phyloP scores from a whole-genome alignment of 2,888 invertebrate genomes.

The Hesperia comma region DNA sequence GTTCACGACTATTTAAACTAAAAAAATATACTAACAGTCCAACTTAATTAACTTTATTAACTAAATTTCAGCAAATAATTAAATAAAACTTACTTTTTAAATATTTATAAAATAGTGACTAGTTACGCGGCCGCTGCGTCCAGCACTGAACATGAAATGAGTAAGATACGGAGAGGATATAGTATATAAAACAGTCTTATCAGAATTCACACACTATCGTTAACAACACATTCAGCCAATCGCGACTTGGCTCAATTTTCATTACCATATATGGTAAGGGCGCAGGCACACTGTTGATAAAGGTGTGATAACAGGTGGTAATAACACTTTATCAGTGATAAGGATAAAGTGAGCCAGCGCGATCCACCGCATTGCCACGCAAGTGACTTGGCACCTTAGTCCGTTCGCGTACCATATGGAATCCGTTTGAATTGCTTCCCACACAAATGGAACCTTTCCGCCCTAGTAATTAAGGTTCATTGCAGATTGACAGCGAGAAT shows the following conservation, averaged over 20 bases:
- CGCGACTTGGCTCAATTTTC: constrained; percentile 82
- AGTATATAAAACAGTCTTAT: constrained; percentile 83
- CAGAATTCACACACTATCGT: constrained; percentile 80
- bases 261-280: constrained; percentile 92
- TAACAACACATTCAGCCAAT: constrained; percentile 85
- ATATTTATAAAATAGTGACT: constrained; percentile 64
- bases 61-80: constrained; percentile 41
- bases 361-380: constrained; percentile 8
- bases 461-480: too few relatives aligned
- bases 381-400: constrained; percentile 10
- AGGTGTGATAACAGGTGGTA: constrained; percentile 59
- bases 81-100: constrained; percentile 69
- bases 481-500: too few relatives aligned
- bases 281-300: constrained; percentile 66
- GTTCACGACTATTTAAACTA: constrained; percentile 16
- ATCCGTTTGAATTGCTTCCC: too few relatives aligned
- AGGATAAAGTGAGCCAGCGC: constrained; percentile 27
- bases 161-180: constrained; percentile 74
- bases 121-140: constrained; percentile 69
- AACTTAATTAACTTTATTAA: constrained; percentile 8
- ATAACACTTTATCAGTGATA: constrained; percentile 47
- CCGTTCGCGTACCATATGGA: too few relatives aligned
- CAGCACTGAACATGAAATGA: constrained; percentile 76
- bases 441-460: too few relatives aligned
- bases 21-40: background rate